Percentiles rank a stretch among this genome's conserved stretches.
phyloP scores from a whole-genome alignment of 2,888 invertebrate species.

The Polietes domitor region DNA sequence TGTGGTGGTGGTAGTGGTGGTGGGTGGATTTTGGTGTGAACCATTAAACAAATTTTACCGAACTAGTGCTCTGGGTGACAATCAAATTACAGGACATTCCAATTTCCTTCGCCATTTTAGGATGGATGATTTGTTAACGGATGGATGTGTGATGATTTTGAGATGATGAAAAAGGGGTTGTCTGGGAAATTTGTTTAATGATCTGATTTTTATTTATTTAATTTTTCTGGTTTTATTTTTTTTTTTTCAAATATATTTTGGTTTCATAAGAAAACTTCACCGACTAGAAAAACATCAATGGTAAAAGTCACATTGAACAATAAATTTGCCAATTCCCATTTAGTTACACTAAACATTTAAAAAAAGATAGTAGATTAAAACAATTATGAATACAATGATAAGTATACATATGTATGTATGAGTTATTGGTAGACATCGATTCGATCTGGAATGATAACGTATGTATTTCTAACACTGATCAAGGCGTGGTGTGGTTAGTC shows the following conservation, averaged over 20 bases:
- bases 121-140: not conserved
- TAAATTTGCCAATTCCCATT: slow-evolving; percentile 50
- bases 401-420: not conserved
- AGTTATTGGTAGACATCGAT: slow-evolving; percentile 53
- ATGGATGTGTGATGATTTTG: slow-evolving; percentile 29
- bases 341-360: slow-evolving; percentile 49
- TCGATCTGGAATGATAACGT: slow-evolving; percentile 26
- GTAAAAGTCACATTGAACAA: slow-evolving; percentile 44
- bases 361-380: slow-evolving; percentile 31
- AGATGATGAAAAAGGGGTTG: not conserved
- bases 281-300: slow-evolving; percentile 61
- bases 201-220: slow-evolving; percentile 10
- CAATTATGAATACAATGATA: slow-evolving; percentile 40
- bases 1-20: not conserved
- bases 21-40: slow-evolving; percentile 10
- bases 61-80: not conserved
- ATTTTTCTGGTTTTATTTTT: slow-evolving; percentile 16
- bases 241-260: slow-evolving; percentile 36
- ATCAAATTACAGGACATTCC: not conserved
- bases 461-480: not conserved
- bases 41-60: slow-evolving; percentile 39
- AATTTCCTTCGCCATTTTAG: not conserved
- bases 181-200: slow-evolving; percentile 50
- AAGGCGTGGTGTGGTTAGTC: not conserved
- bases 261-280: slow-evolving; percentile 67